These are phyloP conservation scores for Sebastiscus albofasciatus DNA, from an alignment of 2,797 vertebrate genomes.

Conservation along the genomic window DNA sequence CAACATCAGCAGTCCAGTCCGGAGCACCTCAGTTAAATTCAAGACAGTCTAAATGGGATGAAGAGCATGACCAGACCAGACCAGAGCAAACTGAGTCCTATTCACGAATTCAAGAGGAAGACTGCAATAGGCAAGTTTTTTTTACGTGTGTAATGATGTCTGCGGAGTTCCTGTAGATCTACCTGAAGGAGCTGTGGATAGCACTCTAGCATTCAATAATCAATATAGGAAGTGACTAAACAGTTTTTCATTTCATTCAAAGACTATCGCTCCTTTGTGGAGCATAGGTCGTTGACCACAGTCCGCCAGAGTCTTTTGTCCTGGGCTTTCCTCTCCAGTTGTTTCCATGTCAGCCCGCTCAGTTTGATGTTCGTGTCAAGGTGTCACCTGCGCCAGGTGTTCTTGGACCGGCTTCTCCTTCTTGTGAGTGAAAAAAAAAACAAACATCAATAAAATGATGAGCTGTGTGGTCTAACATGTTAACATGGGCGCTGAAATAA, in stretches of 20 bases:
- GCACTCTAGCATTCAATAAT: neutral
- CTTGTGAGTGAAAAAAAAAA: neutral
- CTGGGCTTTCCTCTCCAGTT: no score
- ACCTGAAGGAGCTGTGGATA: neutral
- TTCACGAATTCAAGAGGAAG: neutral
- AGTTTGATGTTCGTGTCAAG: no score
- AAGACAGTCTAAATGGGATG: neutral
- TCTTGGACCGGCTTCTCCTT: no score
- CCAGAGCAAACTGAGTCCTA: neutral
- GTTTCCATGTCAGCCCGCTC: no score
- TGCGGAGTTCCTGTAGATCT: neutral
- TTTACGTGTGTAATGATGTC: neutral
- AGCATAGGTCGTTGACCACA: no score
- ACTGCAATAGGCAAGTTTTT: neutral
- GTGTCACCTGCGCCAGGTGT: no score
- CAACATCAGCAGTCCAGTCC: neutral
- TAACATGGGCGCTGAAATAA: no score
- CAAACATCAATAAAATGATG: neutral
- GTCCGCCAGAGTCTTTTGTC: no score
- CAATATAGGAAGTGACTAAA: neutral
- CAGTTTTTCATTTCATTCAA: no score
- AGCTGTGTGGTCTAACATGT: no score
- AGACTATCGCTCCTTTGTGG: no score
- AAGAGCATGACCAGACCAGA: neutral
- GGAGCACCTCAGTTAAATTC: neutral